These are phyloP conservation scores for Zaprionus taronus DNA, from an alignment of 1,140 invertebrate species.

Conservation along the genomic window DNA sequence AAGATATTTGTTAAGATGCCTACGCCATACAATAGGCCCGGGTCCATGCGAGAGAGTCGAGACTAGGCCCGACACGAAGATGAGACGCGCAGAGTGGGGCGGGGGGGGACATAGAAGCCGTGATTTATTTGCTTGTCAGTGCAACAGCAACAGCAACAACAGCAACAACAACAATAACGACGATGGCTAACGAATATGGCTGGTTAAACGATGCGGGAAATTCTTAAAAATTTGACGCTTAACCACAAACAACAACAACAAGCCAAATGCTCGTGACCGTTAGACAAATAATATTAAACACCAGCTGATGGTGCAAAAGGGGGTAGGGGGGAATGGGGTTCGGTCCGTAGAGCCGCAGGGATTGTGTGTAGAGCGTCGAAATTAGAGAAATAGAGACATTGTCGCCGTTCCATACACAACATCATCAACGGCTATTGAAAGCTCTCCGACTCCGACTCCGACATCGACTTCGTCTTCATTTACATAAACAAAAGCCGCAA, in stretches of 20 bases:
- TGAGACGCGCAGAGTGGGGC: background rate
- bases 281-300: conserved; percentile 82
- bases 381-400: conserved; percentile 82
- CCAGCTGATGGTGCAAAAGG: conserved; percentile 32
- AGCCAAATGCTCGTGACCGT: conserved; percentile 79
- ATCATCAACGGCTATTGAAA: conserved; percentile 81
- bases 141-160: conserved; percentile 63
- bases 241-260: conserved; percentile 54
- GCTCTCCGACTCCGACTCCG: conserved; percentile 36
- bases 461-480: conserved; percentile 43
- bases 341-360: conserved; percentile 38
- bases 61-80: conserved; percentile 19
- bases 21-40: conserved; percentile 62
- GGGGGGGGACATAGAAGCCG: conserved; percentile 30
- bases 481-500: conserved; percentile 58
- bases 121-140: conserved; percentile 80
- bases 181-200: conserved; percentile 58
- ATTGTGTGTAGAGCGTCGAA: conserved; percentile 38
- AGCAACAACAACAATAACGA: conserved; percentile 50
- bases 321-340: background rate
- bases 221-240: conserved; percentile 68
- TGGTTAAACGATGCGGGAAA: conserved; percentile 79
- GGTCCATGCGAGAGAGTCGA: conserved; percentile 2
- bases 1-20: conserved; percentile 68
- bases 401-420: conserved; percentile 65